Evolutionary conservation across 2,797 vertebrate genomes (phyloP).

Genomic region (Brachyalestes nurse): DNA sequence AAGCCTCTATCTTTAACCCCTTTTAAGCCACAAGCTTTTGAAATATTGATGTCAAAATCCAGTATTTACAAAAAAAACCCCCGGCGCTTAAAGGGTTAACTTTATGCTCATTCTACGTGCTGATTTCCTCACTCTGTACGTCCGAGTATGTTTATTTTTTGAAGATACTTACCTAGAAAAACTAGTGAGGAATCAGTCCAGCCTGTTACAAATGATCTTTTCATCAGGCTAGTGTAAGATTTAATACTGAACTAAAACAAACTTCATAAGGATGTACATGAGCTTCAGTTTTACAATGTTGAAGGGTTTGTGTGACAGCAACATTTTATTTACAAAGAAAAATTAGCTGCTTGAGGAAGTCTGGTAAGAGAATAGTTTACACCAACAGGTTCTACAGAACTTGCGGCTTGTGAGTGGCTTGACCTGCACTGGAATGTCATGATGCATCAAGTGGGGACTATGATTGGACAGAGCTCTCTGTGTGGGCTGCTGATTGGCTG

Average conservation of each 20-base stretch:
- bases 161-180: neutral
- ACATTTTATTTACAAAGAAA: neutral
- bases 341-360: neutral
- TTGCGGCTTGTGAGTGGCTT: neutral
- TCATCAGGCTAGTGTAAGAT: neutral
- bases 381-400: neutral
- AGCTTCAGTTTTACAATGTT: neutral
- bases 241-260: neutral
- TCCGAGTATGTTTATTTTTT: neutral
- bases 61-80: too few relatives aligned
- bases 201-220: neutral
- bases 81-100: too few relatives aligned
- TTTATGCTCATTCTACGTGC: too few relatives aligned
- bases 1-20: too few relatives aligned
- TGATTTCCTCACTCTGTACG: neutral
- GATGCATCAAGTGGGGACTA: neutral
- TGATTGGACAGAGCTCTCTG: neutral
- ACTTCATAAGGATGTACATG: neutral
- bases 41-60: too few relatives aligned
- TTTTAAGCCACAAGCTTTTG: too few relatives aligned
- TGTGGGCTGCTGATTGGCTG: conserved; percentile 1
- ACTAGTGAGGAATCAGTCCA: neutral
- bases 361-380: neutral
- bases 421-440: conserved; percentile 1
- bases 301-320: neutral